Percentiles rank a stretch among this genome's conserved stretches.
Evolutionary conservation across 2,888 invertebrate genomes (phyloP).

Genomic region (Thymelicus sylvestris): DNA sequence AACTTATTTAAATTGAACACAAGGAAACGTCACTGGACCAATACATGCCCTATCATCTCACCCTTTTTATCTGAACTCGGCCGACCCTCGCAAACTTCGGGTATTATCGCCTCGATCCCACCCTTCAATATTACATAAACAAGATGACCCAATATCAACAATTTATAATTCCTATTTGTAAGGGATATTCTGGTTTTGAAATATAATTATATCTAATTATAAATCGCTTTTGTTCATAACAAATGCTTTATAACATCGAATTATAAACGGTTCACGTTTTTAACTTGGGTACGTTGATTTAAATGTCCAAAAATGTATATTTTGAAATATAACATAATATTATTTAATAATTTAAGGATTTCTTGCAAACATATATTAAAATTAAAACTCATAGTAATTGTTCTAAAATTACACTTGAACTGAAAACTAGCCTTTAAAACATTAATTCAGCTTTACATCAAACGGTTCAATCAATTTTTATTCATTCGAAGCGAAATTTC

Average conservation of each 20-base stretch:
- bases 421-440: conserved; percentile 9
- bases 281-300: no score
- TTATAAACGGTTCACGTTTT: no score
- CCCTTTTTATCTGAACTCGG: conserved; percentile 72
- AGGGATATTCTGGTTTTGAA: background rate
- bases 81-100: conserved; percentile 69
- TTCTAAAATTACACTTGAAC: background rate
- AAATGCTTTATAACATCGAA: no score
- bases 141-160: conserved; percentile 46
- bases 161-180: conserved; percentile 21
- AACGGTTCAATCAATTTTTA: conserved; percentile 47
- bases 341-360: no score
- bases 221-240: no score
- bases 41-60: conserved; percentile 62
- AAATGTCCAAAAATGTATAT: no score
- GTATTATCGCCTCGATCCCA: conserved; percentile 68
- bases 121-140: conserved; percentile 68
- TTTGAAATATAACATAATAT: no score
- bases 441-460: conserved; percentile 43
- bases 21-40: conserved; percentile 58
- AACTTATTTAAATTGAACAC: background rate
- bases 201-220: no score
- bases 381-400: no score
- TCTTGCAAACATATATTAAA: no score
- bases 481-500: conserved; percentile 46